Conservation (phyloP, 2,888 invertebrate genomes). For the Drosophila putrida region DNA sequence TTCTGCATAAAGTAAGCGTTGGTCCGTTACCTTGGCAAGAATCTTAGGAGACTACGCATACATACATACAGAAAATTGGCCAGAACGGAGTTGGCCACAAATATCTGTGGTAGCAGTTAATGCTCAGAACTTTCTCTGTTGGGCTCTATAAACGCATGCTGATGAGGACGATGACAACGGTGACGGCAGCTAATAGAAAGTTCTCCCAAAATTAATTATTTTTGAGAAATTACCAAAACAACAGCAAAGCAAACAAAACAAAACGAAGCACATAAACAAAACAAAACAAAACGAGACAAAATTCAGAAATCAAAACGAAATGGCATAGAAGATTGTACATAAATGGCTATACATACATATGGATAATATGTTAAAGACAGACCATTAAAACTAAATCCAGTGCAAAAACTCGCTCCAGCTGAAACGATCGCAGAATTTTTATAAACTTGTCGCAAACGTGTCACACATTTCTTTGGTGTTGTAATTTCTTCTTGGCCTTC, state of each 20-base stretch:
- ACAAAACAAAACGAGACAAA: conserved; percentile 45
- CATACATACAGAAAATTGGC: conserved; percentile 27
- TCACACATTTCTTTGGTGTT: conserved; percentile 46
- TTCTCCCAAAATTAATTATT: conserved; percentile 72
- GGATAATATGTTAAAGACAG: conserved; percentile 49
- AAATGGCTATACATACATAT: conserved; percentile 13
- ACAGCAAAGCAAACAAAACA: conserved; percentile 38
- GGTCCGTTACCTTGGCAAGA: conserved; percentile 39
- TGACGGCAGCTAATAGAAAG: conserved; percentile 74
- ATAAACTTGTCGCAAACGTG: conserved; percentile 68
- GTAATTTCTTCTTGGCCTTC: conserved; percentile 30
- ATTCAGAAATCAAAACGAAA: conserved; percentile 35
- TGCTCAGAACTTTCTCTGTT: conserved; percentile 68
- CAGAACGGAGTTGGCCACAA: conserved; percentile 18
- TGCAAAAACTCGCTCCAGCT: conserved; percentile 60
- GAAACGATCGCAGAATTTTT: conserved; percentile 65
- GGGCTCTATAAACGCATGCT: conserved; percentile 65
- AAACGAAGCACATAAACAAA: conserved; percentile 34
- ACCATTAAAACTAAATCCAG: conserved; percentile 75
- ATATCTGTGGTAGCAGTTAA: conserved; percentile 15
- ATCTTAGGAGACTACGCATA: conserved; percentile 39
- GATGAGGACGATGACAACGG: conserved; percentile 65
- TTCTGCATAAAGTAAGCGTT: conserved; percentile 35
- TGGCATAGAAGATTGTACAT: conserved; percentile 16
- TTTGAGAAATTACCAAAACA: conserved; percentile 66